A percentile compares a stretch with the other conserved stretches of the same genome.
Conservation (phyloP, 2,113 vertebrate genomes). For the Casuarius casuarius region DNA sequence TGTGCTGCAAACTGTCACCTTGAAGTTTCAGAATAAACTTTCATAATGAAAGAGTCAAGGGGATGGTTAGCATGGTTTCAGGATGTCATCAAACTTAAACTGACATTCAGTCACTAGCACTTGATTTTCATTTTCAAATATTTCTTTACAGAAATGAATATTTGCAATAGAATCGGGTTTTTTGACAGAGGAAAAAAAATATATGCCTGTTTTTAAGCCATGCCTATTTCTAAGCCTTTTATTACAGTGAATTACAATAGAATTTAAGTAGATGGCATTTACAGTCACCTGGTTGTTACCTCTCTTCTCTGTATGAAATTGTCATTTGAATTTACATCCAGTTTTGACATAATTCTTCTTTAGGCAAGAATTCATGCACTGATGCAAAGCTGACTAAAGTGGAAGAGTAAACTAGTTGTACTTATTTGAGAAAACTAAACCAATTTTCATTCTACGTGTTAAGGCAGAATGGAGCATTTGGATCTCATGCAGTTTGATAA, state of each 20-base stretch:
- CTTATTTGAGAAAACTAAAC: background rate
- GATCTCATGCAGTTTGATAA: background rate
- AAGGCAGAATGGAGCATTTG: background rate
- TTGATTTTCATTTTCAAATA: background rate
- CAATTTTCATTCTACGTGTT: background rate
- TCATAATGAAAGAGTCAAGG: background rate
- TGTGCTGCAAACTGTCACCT: background rate
- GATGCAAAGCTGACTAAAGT: background rate
- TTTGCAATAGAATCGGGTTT: background rate
- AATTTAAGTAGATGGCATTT: background rate
- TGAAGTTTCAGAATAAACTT: background rate
- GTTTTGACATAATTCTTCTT: background rate
- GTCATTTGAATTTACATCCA: background rate
- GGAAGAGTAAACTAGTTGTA: background rate
- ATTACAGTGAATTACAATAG: background rate
- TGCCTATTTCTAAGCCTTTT: background rate
- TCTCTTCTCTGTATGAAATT: background rate
- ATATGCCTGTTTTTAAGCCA: too few relatives aligned
- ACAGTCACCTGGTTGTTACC: background rate
- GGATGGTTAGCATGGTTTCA: background rate
- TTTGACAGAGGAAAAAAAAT: too few relatives aligned
- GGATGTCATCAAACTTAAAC: background rate
- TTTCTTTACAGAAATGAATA: background rate
- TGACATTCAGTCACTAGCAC: background rate
- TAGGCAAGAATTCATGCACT: background rate